Conservation (phyloP, 2,113 vertebrate genomes). For the Shinisaurus crocodilurus region DNA sequence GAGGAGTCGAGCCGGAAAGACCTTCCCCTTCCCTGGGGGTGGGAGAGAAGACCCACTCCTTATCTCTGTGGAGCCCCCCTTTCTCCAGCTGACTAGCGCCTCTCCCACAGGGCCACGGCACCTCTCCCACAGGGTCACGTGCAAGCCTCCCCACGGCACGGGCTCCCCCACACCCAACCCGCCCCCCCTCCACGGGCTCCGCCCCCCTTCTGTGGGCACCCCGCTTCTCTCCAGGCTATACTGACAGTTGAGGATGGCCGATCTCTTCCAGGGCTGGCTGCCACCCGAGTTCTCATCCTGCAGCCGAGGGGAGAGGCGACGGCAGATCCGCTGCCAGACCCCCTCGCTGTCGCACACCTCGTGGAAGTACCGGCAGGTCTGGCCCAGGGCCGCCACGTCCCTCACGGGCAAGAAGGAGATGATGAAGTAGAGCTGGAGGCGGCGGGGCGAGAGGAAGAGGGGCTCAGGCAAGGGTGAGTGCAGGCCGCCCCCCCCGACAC, state of each 20-base stretch:
- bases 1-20: neutral
- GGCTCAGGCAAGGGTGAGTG: no score
- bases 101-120: neutral
- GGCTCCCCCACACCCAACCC: neutral
- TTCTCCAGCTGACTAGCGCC: no score
- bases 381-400: slow-evolving; percentile 65
- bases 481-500: no score
- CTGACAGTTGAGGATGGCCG: slow-evolving; percentile 74
- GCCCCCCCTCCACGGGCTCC: neutral
- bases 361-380: slow-evolving; percentile 71
- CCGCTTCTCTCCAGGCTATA: neutral
- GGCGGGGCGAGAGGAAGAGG: neutral
- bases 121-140: neutral
- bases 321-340: slow-evolving; percentile 68
- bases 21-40: no score
- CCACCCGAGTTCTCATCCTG: slow-evolving; percentile 48
- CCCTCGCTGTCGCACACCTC: slow-evolving; percentile 63
- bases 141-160: no score
- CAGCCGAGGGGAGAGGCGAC: slow-evolving; percentile 56
- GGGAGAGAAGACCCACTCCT: neutral
- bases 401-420: slow-evolving; percentile 67
- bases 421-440: slow-evolving; percentile 68
- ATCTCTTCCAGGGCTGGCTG: slow-evolving; percentile 70
- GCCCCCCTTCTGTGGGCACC: neutral
- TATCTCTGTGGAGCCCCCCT: neutral